Evolutionary conservation across 1,140 invertebrate genomes (phyloP), one percentile per base, ranked within the genome.

Genomic region (Drosophila lacertosa): DNA sequence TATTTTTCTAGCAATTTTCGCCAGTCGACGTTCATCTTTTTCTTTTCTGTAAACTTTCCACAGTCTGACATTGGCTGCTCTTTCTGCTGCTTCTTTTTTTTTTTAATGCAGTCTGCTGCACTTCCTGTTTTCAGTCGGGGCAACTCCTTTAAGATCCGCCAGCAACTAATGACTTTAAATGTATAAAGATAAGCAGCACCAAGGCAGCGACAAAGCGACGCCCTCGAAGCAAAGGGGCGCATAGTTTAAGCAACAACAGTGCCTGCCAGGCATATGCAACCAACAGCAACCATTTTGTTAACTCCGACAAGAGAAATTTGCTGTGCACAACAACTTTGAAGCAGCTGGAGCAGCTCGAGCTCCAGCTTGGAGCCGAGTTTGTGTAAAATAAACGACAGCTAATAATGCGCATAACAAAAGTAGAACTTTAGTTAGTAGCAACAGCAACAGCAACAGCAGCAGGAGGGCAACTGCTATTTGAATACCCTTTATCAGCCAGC

Each of bases 381-480:
- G 81, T 72, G 77, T 81, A 74, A 86, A 84, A 84, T 86, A 86
- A 84, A 84, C 77, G 81, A 86, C 81, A 84, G 81, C 81, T 86
- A 84, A 84, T 84, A 84, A 86, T 86, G 81, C 81, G 54, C 81
- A 84, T 73, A 84, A 77, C 77, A 76, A 53, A 74, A 72, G 58
- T 32, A 60, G 71, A 69, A 69, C 37, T 55, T 64, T 26, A 59
- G 39, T 62, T 50, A 42, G 45, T 37, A 18, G 26, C 44, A 10
- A 4, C 37, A 39, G 37, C 22, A 55, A 20, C 18, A 13, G 13
- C n/a, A 40, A 35, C 20, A 48, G 53, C 47, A 53, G 37, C 15
- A 58, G 40, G 26, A 29, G 48, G 53, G 62, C 77, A 51, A 76
- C 73, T 73, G 62, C 58, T 29, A 48, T 33, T 51, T 26, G 13